Evolutionary conservation across 2,113 vertebrate genomes (phyloP), one percentile per base, ranked within the genome.

Genomic region (Myiagra hebetior): DNA sequence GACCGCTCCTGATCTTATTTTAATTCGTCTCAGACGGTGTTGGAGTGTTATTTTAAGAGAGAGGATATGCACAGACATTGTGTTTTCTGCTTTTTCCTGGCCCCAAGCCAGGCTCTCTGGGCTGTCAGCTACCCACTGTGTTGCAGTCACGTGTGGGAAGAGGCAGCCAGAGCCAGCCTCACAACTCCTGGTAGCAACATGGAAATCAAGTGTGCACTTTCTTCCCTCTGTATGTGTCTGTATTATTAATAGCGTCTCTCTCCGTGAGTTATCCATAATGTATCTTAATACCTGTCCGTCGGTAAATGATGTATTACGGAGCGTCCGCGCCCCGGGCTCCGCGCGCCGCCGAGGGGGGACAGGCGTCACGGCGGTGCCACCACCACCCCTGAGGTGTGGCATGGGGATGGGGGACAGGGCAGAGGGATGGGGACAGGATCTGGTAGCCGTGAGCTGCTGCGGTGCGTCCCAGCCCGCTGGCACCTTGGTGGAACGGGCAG

Each of bases 11-110:
- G 93, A 94, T 98, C 96, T 97, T 97, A 97, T 98, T 97, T 98
- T 98, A 97, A 98, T 97, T 98, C 92, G 97, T 97, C 97, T 98
- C 97, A 97, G 97, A 97, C 87, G 95, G 97, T 98, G 98, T 96
- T 97, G 94, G 96, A 96, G 97, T 97, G 96, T 97, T 98, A 98
- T 98, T 98, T 98, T 98, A 97, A 97, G 98, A 97, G 93, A 97
- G 98, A 97, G 98, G 97, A 98, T 98, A 98, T 96, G 98, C 97
- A 97, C 96, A 94, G 97, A 97, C 97, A 97, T 97, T 96, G 97
- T 97, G 98, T 98, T 98, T 98, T 98, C 97, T 94, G 97, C 95
- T 96, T 98, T 98, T 97, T 97, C 98, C 98, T 98, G 98, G 98
- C 98, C 97, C 96, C 91, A 65, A 91, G 98, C 98, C 98, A 98